Evolutionary conservation across 2,888 invertebrate genomes (phyloP).

Genomic region (Matsumyia berberina): DNA sequence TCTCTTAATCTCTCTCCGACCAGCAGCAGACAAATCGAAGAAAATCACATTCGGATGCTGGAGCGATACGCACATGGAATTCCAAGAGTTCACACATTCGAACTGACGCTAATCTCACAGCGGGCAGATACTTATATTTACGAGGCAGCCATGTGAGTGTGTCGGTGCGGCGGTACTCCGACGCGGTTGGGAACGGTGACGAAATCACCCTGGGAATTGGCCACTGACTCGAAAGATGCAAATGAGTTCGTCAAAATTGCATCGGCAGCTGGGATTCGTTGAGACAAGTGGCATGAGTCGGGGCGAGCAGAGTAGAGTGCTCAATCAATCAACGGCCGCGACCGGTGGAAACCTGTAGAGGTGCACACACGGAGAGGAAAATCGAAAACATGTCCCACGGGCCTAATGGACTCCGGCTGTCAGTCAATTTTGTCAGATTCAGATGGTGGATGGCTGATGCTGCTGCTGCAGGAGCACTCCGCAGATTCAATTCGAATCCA

Average conservation of each 20-base stretch:
- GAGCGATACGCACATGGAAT: slow-evolving; percentile 61
- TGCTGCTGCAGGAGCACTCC: slow-evolving; percentile 33
- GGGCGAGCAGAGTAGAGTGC: slow-evolving; percentile 59
- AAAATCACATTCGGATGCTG: slow-evolving; percentile 28
- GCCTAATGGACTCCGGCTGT: slow-evolving; percentile 71
- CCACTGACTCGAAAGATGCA: slow-evolving; percentile 51
- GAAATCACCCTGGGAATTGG: slow-evolving; percentile 69
- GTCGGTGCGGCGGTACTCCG: not conserved
- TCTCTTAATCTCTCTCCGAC: slow-evolving; percentile 57
- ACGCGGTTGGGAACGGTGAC: slow-evolving; percentile 23
- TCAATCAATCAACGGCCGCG: slow-evolving; percentile 64
- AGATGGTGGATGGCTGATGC: slow-evolving; percentile 40
- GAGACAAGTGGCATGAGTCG: slow-evolving; percentile 68
- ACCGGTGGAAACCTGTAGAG: slow-evolving; percentile 42
- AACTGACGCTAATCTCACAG: slow-evolving; percentile 68
- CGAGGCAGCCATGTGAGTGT: not conserved
- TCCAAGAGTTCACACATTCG: slow-evolving; percentile 71
- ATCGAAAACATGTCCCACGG: slow-evolving; percentile 50
- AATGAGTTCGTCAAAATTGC: slow-evolving; percentile 73
- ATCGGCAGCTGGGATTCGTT: slow-evolving; percentile 62
- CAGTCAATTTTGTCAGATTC: slow-evolving; percentile 72
- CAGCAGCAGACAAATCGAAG: slow-evolving; percentile 30
- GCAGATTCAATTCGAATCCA: slow-evolving; percentile 63
- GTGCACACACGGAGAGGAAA: slow-evolving; percentile 12
- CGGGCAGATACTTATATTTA: slow-evolving; percentile 50